Evolutionary conservation across 2,797 vertebrate species (phyloP).

Genomic region (Babyrousa celebensis): DNA sequence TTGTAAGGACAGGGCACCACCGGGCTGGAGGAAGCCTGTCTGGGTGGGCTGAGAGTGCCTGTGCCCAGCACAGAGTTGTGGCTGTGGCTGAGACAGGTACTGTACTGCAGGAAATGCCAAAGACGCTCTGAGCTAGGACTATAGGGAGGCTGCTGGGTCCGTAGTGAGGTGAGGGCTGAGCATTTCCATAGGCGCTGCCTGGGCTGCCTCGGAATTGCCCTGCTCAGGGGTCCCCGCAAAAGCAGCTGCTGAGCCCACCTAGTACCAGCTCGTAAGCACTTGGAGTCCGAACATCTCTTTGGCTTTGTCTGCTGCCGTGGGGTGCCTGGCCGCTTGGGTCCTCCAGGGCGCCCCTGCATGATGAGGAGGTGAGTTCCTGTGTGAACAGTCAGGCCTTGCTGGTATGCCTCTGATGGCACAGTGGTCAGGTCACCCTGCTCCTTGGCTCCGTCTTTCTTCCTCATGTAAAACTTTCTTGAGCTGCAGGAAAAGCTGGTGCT

Average conservation of each 20-base stretch:
- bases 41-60: constrained; percentile 95
- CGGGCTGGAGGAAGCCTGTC: constrained; percentile 94
- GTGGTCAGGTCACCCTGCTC: constrained; percentile 97
- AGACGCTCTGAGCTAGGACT: constrained; percentile 94
- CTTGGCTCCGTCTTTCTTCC: constrained; percentile 96
- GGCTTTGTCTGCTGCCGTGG: constrained; percentile 93
- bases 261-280: constrained; percentile 95
- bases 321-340: constrained; percentile 93
- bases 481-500: constrained; percentile 97
- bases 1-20: constrained; percentile 95
- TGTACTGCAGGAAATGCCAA: constrained; percentile 96
- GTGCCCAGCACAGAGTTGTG: constrained; percentile 93
- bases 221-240: constrained; percentile 94
- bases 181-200: constrained; percentile 92
- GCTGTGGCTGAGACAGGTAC: constrained; percentile 95
- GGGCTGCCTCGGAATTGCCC: constrained; percentile 94
- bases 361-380: constrained; percentile 95
- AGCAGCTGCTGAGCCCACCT: constrained; percentile 90
- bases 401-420: constrained; percentile 95
- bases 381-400: constrained; percentile 94
- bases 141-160: constrained; percentile 92
- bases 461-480: constrained; percentile 97
- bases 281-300: constrained; percentile 96
- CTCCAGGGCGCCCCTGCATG: constrained; percentile 95
- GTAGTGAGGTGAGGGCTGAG: constrained; percentile 93